These are phyloP conservation scores for Catamblyrhynchus diadema DNA, from an alignment of 2,797 vertebrate species.

Conservation along the genomic window DNA sequence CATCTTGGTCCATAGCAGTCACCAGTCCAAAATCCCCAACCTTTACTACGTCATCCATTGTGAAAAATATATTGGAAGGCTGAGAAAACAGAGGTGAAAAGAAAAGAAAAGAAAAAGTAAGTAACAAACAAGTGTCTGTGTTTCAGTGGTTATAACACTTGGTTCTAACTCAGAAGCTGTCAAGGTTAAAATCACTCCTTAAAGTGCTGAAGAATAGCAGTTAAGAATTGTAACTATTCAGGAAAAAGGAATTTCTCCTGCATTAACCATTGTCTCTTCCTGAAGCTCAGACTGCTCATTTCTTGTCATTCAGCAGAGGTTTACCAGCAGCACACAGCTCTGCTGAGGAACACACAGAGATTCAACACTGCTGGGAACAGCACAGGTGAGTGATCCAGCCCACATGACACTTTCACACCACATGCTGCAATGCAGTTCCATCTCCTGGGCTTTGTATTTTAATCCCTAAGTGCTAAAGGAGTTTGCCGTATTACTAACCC, in stretches of 20 bases:
- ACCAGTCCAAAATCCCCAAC: constrained; percentile 97
- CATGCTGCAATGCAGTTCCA: background rate
- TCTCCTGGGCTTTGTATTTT: background rate
- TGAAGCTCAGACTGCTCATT: background rate
- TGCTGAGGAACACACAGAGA: background rate
- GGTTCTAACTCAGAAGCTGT: background rate
- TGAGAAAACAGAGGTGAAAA: constrained; percentile 53
- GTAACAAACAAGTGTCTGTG: background rate
- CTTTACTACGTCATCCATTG: constrained; percentile 96
- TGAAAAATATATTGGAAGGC: constrained; percentile 99
- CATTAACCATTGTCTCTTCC: background rate
- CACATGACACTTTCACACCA: background rate
- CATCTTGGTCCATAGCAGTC: constrained; percentile 98
- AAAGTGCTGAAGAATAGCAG: background rate
- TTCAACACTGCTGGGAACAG: background rate
- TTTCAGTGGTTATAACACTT: background rate
- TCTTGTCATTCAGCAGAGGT: background rate
- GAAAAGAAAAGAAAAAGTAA: background rate
- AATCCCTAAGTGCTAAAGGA: rapidly evolving
- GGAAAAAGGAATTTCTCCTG: background rate
- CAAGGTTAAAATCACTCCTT: background rate
- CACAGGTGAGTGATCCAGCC: background rate
- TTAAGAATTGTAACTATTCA: background rate
- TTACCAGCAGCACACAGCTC: background rate
- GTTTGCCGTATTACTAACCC: background rate